A percentile compares a stretch with the other conserved stretches of the same genome.
Evolutionary conservation across 2,113 vertebrate genomes (phyloP).

Genomic region (Chascanopsetta lugubris): DNA sequence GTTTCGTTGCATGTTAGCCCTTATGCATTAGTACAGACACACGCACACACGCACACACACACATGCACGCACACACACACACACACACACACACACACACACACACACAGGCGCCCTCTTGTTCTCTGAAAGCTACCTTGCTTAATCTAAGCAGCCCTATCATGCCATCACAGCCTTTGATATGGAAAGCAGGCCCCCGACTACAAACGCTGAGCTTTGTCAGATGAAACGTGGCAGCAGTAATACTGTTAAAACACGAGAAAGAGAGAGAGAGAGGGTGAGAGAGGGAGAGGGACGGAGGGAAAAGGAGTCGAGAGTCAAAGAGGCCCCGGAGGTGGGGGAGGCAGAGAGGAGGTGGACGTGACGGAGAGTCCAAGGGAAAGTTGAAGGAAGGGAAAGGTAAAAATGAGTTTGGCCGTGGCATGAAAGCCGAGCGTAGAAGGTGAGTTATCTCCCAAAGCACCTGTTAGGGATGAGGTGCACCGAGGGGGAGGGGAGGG

Average conservation of each 20-base stretch:
- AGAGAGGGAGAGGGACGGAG: background rate
- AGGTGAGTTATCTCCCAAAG: constrained; percentile 54
- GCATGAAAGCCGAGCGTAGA: constrained; percentile 28
- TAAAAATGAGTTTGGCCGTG: constrained; percentile 33
- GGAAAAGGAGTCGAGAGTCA: constrained; percentile 6
- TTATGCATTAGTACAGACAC: background rate
- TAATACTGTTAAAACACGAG: constrained; percentile 39
- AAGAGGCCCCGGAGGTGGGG: background rate
- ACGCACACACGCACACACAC: background rate
- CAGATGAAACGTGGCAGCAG: constrained; percentile 46
- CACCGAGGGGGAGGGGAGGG: background rate
- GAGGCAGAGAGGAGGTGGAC: background rate
- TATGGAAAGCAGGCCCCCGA: constrained; percentile 54
- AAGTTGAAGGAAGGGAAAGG: constrained; percentile 16
- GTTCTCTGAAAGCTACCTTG: constrained; percentile 18
- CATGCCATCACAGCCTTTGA: constrained; percentile 61
- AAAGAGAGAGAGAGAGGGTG: constrained; percentile 5
- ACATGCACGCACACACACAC: background rate
- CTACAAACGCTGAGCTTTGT: constrained; percentile 48
- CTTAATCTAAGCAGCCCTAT: constrained; percentile 57
- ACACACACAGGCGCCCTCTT: constrained; percentile 1
- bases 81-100: background rate
- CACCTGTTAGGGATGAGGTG: constrained; percentile 36
- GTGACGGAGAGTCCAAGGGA: too few relatives aligned
- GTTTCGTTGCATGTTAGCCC: background rate